A percentile compares a stretch with the other conserved stretches of the same genome.
phyloP scores from a whole-genome alignment of 1,140 invertebrate species.

The Batillaria attramentaria region DNA sequence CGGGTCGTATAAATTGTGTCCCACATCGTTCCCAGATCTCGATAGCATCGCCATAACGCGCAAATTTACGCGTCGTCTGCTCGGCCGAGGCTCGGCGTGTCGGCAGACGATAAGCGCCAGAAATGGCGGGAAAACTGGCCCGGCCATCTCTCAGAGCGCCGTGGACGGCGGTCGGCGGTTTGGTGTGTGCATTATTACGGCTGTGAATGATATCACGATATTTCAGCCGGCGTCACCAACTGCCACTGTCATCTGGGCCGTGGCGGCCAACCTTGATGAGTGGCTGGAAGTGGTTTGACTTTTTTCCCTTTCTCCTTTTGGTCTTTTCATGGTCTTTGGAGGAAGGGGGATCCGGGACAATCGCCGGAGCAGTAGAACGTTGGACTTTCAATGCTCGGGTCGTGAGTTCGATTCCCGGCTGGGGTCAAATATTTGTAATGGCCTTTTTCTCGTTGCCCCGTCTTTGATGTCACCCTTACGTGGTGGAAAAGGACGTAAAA shows the following conservation, averaged over 20 bases:
- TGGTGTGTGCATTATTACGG: neutral
- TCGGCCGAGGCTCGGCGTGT: neutral
- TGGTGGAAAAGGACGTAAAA: no score
- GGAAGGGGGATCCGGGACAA: no score
- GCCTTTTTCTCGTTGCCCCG: no score
- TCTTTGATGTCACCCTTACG: no score
- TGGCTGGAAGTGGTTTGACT: slow-evolving; percentile 2
- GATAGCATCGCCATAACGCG: slow-evolving; percentile 20
- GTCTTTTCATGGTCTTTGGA: neutral
- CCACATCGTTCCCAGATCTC: neutral
- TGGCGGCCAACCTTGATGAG: no score
- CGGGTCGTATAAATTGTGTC: slow-evolving; percentile 25
- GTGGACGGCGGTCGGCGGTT: neutral
- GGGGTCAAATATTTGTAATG: no score
- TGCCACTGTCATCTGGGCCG: no score
- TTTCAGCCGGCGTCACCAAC: slow-evolving; percentile 20
- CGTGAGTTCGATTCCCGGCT: no score
- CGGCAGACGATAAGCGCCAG: slow-evolving; percentile 6
- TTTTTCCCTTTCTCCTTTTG: slow-evolving; percentile 4
- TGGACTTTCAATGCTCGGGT: no score
- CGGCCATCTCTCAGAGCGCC: neutral
- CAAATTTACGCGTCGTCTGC: slow-evolving; percentile 6
- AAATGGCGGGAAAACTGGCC: neutral
- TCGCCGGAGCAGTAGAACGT: no score
- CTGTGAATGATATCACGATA: slow-evolving; percentile 22